Conservation (phyloP, 2,797 vertebrate genomes). For the Holocentrus rufus region DNA sequence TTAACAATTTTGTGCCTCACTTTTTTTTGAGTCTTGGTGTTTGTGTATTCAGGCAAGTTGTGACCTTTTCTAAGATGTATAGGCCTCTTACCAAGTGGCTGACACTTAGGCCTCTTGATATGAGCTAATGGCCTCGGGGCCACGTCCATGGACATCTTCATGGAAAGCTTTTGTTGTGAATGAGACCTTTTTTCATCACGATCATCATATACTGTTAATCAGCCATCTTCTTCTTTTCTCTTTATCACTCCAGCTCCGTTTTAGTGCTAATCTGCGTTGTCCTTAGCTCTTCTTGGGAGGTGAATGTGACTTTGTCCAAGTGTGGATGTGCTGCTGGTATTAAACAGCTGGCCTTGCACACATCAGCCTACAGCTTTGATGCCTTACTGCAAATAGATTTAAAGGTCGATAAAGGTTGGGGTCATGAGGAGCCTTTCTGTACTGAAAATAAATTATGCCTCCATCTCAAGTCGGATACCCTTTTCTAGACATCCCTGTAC, state of each 20-base stretch:
- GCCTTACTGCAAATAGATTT: constrained; percentile 50
- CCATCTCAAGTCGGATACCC: not conserved
- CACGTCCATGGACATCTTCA: not conserved
- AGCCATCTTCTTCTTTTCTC: not conserved
- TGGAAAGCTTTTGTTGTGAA: constrained; percentile 12
- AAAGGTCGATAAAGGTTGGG: constrained; percentile 63
- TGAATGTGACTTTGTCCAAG: constrained; percentile 45
- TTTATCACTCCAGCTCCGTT: constrained; percentile 6
- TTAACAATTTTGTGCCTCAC: constrained; percentile 26
- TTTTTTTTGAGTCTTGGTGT: constrained; percentile 38
- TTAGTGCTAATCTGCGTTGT: constrained; percentile 19
- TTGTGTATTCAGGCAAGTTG: constrained; percentile 41
- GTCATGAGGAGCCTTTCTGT: constrained; percentile 26
- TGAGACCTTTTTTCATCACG: constrained; percentile 2
- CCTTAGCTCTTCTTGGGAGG: constrained; percentile 29
- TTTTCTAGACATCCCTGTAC: not conserved
- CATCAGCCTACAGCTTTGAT: constrained; percentile 59
- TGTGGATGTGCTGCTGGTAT: constrained; percentile 41
- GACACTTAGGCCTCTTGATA: constrained; percentile 44
- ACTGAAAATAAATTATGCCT: constrained; percentile 51
- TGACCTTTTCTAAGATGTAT: constrained; percentile 58
- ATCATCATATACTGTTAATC: constrained; percentile 31
- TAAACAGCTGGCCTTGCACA: constrained; percentile 53
- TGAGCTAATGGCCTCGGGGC: constrained; percentile 34
- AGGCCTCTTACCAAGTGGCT: constrained; percentile 44